These are phyloP conservation scores for Megathymus violae DNA, from an alignment of 1,140 invertebrate genomes.

Conservation along the genomic window DNA sequence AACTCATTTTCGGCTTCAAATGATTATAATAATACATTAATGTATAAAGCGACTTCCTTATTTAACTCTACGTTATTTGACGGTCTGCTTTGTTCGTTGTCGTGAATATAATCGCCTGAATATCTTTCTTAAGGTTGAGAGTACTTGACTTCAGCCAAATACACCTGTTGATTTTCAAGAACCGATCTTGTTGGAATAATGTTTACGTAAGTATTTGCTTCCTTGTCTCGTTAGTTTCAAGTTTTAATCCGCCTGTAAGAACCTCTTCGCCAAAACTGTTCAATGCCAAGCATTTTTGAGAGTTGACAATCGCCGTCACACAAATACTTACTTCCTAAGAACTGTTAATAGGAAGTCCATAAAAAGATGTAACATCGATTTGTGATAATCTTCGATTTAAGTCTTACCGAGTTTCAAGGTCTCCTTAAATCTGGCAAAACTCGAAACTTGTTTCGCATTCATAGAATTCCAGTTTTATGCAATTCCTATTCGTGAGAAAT, in stretches of 20 bases:
- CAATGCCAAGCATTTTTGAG: slow-evolving; percentile 12
- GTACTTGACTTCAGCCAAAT: slow-evolving; percentile 8
- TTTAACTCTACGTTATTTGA: slow-evolving; percentile 3
- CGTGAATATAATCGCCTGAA: slow-evolving; percentile 1
- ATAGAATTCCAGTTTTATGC: slow-evolving; percentile 29
- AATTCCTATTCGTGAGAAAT: slow-evolving; percentile 23
- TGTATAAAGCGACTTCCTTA: slow-evolving; percentile 19
- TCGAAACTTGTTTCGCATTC: slow-evolving; percentile 21
- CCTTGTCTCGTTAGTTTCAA: neutral
- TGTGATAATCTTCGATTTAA: slow-evolving; percentile 21
- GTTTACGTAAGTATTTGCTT: slow-evolving; percentile 9
- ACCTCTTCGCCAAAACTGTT: slow-evolving; percentile 3
- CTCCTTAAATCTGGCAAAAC: slow-evolving; percentile 23
- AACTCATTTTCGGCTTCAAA: slow-evolving; percentile 49
- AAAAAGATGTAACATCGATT: slow-evolving; percentile 16
- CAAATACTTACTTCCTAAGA: slow-evolving; percentile 23
- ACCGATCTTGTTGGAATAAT: neutral
- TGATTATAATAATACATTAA: slow-evolving; percentile 27
- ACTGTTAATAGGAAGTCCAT: slow-evolving; percentile 25
- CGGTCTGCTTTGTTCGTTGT: neutral
- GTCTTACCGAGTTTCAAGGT: slow-evolving; percentile 28
- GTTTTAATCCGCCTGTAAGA: slow-evolving; percentile 4
- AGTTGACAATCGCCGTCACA: slow-evolving; percentile 2
- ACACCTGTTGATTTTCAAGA: slow-evolving; percentile 15
- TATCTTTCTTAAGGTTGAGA: slow-evolving; percentile 9